Percentiles rank a stretch among this genome's conserved stretches.
Conservation (phyloP, 2,888 invertebrate species). For the Melipona beecheii region DNA sequence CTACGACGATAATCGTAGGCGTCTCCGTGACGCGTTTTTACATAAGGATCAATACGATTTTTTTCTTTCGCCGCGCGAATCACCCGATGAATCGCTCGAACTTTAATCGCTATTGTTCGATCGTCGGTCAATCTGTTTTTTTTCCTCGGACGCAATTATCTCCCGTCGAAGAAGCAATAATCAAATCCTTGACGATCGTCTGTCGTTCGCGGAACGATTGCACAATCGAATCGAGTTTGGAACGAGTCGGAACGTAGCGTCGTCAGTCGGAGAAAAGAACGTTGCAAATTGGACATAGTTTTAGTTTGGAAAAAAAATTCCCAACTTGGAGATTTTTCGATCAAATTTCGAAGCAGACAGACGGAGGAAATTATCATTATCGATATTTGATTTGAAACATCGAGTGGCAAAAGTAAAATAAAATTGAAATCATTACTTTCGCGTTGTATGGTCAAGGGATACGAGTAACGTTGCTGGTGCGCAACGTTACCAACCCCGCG, state of each 20-base stretch:
- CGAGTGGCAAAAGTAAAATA: not conserved
- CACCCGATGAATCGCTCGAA: conserved; percentile 2
- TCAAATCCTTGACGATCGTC: conserved; percentile 1
- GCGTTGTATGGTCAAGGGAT: not conserved
- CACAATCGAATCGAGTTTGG: not conserved
- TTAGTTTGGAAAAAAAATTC: too few species aligned
- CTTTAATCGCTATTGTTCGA: conserved; percentile 9
- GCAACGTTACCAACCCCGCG: not conserved
- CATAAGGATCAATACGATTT: conserved; percentile 39
- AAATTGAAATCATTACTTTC: too few species aligned
- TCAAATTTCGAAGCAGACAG: too few species aligned
- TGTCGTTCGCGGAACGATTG: not conserved
- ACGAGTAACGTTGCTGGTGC: too few species aligned
- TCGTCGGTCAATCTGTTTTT: not conserved
- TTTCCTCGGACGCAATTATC: conserved; percentile 13
- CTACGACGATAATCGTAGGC: conserved; percentile 24
- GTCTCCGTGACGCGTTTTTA: conserved; percentile 25
- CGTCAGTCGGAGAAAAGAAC: not conserved
- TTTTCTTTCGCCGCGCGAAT: not conserved
- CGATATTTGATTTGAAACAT: too few species aligned
- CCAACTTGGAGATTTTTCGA: too few species aligned
- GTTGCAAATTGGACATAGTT: too few species aligned
- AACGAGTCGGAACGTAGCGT: not conserved
- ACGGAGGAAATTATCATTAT: too few species aligned
- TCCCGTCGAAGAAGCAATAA: not conserved